Evolutionary conservation across 2,888 invertebrate species (phyloP), one percentile per base, ranked within the genome.

Genomic region (Helicoverpa assulta): DNA sequence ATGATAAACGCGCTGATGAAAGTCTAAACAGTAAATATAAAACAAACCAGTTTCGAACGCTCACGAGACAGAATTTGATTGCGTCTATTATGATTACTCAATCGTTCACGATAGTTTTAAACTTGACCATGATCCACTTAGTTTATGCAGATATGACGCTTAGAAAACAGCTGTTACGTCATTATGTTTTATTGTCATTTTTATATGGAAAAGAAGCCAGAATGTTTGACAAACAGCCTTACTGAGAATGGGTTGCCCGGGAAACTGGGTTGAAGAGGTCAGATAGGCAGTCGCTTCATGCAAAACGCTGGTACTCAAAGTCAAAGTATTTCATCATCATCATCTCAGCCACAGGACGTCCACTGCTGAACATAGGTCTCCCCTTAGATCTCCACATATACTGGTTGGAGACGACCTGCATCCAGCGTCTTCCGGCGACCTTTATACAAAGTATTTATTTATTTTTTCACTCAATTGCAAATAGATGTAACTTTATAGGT

Each of bases 51-150:
- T 67, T 19, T 6, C 18, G 10, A 14, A 29, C 21, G 47, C 33
- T 16, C n/a, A 37, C 67, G 47, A 67, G 67, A 73, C 59, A 59
- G 54, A 77, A 65, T 77, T 76, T 71, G 78, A 77, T 76, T 77
- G 78, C 64, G 52, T 65, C 56, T 52, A 47, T 61, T 60, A 67
- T 64, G n/a, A 70, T 78, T 78, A 76, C 60, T n/a, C 65, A 76
- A 76, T 62, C 33, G 68, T 47, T 55, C 69, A 26, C 51, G 60
- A 75, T 68, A 65, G 78, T 55, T 74, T 59, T 76, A 78, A 79
- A 76, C 78, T 76, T 76, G 76, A 72, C 76, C 76, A 21, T 77
- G 76, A 19, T 72, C 78, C 2, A 76, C 73, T 67, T 76, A 33
- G 7, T 56, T 37, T 67, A 72, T 72, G 76, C 78, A 72, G 67